These are phyloP conservation scores for Dendropsophus ebraccatus DNA, from an alignment of 2,113 vertebrate species.

Conservation along the genomic window DNA sequence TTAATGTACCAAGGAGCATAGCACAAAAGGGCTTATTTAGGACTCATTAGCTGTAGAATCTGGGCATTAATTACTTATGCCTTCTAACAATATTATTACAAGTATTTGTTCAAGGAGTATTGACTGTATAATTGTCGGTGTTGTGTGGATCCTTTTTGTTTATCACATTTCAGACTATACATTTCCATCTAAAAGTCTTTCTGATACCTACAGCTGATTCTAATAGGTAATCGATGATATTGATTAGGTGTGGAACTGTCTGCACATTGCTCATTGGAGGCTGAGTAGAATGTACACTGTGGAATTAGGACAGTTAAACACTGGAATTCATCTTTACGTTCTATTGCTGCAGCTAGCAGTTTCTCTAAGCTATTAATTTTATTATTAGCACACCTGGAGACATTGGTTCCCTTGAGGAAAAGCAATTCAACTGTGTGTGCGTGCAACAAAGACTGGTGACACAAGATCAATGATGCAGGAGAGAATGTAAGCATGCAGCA, in stretches of 20 bases:
- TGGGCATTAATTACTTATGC: slow-evolving; percentile 34
- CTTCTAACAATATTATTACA: slow-evolving; percentile 41
- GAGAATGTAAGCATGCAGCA: slow-evolving; percentile 59
- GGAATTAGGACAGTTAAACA: slow-evolving; percentile 83
- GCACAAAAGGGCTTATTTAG: slow-evolving; percentile 3
- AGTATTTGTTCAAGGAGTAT: slow-evolving; percentile 41
- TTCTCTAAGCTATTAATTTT: slow-evolving; percentile 87
- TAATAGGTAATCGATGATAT: slow-evolving; percentile 80
- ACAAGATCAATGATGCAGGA: slow-evolving; percentile 74
- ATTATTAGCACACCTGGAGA: slow-evolving; percentile 86
- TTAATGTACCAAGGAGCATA: background rate
- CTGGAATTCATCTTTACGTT: slow-evolving; percentile 75
- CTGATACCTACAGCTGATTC: slow-evolving; percentile 71
- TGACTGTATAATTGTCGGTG: slow-evolving; percentile 36
- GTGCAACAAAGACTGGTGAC: slow-evolving; percentile 71
- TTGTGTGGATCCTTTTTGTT: slow-evolving; percentile 19
- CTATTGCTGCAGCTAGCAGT: slow-evolving; percentile 79
- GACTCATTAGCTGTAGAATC: slow-evolving; percentile 10
- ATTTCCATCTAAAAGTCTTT: slow-evolving; percentile 75
- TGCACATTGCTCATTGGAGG: slow-evolving; percentile 68
- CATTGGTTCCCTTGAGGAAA: slow-evolving; percentile 76
- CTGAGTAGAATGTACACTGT: slow-evolving; percentile 69
- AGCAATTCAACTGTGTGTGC: slow-evolving; percentile 76
- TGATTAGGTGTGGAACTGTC: slow-evolving; percentile 72
- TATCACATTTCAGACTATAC: slow-evolving; percentile 65